Evolutionary conservation across 2,888 invertebrate genomes (phyloP), one percentile per base, ranked within the genome.

Genomic region (Hydroisotoma schaefferi): DNA sequence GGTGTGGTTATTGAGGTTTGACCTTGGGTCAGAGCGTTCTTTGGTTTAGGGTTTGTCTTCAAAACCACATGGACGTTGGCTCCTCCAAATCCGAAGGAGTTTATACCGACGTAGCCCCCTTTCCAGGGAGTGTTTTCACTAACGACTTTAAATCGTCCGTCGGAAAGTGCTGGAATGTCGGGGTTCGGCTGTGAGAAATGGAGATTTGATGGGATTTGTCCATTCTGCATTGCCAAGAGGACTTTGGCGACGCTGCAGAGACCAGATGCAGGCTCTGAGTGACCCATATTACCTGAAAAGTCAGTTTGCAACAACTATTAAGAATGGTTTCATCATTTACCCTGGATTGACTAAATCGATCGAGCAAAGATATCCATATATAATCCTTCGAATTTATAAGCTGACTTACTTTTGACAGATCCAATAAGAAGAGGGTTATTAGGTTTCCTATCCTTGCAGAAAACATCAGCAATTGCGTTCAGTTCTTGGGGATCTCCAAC

Each of bases 271-370:
- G 95, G 92, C 79, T 99, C 98, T 2, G 95, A 87, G 77, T 99
- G 98, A 1, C 98, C 98, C 94, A 98, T 95, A 79, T 98, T 99
- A n/a, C n/a, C n/a, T n/a, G n/a, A n/a, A n/a, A n/a, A n/a, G n/a
- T n/a, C n/a, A n/a, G n/a, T n/a, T n/a, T n/a, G n/a, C n/a, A n/a
- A n/a, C n/a, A n/a, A n/a, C n/a, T n/a, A n/a, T n/a, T n/a, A n/a
- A n/a, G n/a, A n/a, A n/a, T n/a, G n/a, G n/a, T n/a, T n/a, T n/a
- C n/a, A n/a, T n/a, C n/a, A n/a, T n/a, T n/a, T n/a, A n/a, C n/a
- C n/a, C n/a, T n/a, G n/a, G n/a, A n/a, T n/a, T n/a, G n/a, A n/a
- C n/a, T n/a, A n/a, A n/a, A n/a, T n/a, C n/a, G n/a, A n/a, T n/a
- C n/a, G n/a, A n/a, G n/a, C n/a, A n/a, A n/a, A n/a, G n/a, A n/a